Base-by-base conservation (phyloP, 2,888 invertebrate species). In the Amphipoea lucens region DNA sequence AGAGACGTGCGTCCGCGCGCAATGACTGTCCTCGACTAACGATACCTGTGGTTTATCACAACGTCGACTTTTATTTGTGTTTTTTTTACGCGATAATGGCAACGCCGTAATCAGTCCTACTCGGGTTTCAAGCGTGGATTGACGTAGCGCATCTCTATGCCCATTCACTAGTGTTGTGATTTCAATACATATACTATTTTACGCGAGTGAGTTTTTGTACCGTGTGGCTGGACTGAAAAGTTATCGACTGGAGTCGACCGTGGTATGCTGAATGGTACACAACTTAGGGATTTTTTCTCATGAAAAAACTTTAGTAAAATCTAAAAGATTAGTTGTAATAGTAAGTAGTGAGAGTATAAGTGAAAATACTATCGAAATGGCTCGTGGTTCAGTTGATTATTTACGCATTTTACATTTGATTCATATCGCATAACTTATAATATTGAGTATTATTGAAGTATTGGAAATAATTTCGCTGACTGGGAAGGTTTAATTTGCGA, bases 31-130 rank as follows among this genome's bases (percentile, higher is more conserved):
- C 71, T 79, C 87, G 82, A 89, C 89, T 89, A 74, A 17, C 87
- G 70, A 84, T 88, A 89, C 84, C 89, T 88, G 82, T 74, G 88
- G 90, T 91, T 86, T 86, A 90, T 89, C 89, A 88, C 88, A 84
- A 62, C 80, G 82, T 79, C 75, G 85, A 89, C 83, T 87, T 91
- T 92, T 94, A 94, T 95, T 94, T 95, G 92, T 95, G 89, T 95
- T 92, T 93, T 94, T 94, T 94, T 93, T 92, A 90, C 91, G 90
- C 93, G 94, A 95, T 95, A 94, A 95, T 92, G 88, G 88, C 82
- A 77, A 88, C 57, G 79, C 88, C 86, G 90, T 92, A 94, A 93
- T 95, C 94, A 95, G 95, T 95, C 86, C 91, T 88, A 90, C 89
- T 91, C 89, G 88, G 92, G 89, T 91, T 89, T 81, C 90, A 90